These are phyloP conservation scores for Percopsis omiscomaycus DNA, from an alignment of 2,797 vertebrate species.

Conservation along the genomic window DNA sequence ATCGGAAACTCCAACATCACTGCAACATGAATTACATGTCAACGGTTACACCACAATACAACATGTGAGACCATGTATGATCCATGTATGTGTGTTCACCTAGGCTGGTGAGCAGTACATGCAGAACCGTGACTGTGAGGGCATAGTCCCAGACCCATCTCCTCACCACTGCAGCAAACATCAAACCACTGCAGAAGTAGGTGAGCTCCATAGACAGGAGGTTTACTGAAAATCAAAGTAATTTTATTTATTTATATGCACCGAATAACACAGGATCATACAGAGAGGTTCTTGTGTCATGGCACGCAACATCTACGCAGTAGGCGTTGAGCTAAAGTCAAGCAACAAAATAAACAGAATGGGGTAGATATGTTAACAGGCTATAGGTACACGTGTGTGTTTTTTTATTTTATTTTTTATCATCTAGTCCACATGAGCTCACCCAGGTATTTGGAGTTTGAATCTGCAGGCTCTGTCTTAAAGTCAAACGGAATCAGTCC, in stretches of 20 bases:
- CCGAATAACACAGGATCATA: too few relatives aligned
- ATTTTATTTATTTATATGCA: too few relatives aligned
- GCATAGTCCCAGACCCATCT: conserved; percentile 80
- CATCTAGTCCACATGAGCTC: conserved; percentile 17
- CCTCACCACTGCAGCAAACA: conserved; percentile 77
- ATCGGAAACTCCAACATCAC: conserved; percentile 78
- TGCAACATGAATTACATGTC: conserved; percentile 51
- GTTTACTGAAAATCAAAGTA: conserved; percentile 59
- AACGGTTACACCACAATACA: neutral
- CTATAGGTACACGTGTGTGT: neutral
- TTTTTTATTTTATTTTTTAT: neutral
- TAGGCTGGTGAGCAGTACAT: conserved; percentile 71
- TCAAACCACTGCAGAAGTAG: conserved; percentile 76
- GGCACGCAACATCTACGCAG: too few relatives aligned
- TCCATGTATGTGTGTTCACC: conserved; percentile 57
- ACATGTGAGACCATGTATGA: neutral
- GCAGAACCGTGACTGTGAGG: conserved; percentile 73
- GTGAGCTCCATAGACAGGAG: conserved; percentile 79
- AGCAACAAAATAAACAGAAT: too few relatives aligned
- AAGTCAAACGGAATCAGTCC: conserved; percentile 80
- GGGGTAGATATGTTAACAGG: neutral
- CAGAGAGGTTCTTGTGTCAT: too few relatives aligned
- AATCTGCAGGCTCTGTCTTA: conserved; percentile 72
- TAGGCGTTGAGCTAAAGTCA: too few relatives aligned
- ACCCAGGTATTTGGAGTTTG: conserved; percentile 79